Percentiles rank a stretch among this genome's conserved stretches.
These are phyloP conservation scores for Cataglyphis hispanica DNA, from an alignment of 1,140 invertebrate species.

Conservation along the genomic window DNA sequence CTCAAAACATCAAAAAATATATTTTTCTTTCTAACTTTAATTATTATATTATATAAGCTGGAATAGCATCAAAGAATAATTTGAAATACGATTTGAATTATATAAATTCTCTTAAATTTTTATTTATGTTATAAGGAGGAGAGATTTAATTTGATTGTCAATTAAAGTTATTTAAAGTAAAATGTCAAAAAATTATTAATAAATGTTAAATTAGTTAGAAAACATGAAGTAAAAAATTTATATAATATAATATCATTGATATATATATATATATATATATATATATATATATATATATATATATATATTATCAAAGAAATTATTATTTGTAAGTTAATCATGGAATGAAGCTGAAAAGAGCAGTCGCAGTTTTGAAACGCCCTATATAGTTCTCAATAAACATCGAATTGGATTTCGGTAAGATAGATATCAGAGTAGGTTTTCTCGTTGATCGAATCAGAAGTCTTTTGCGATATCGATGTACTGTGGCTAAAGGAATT, in stretches of 20 bases:
- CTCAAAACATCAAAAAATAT: too few species aligned
- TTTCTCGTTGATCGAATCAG: neutral
- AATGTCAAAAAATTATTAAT: neutral
- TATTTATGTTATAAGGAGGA: neutral
- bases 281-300: too few species aligned
- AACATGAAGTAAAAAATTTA: neutral
- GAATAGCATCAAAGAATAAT: neutral
- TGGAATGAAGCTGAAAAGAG: neutral
- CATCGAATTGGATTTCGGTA: conserved; percentile 25
- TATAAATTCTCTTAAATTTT: neutral
- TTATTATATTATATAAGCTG: neutral
- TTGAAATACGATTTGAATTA: neutral
- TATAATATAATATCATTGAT: too few species aligned
- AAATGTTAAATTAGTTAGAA: neutral
- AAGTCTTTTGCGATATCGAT: conserved; percentile 4
- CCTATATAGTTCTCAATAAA: conserved; percentile 17
- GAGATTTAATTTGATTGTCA: neutral
- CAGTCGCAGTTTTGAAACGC: neutral
- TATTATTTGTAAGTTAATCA: neutral
- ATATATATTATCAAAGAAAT: neutral
- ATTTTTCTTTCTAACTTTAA: neutral
- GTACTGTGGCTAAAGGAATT: conserved; percentile 29
- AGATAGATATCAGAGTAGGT: conserved; percentile 25
- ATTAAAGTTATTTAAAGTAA: neutral
- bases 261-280: too few species aligned